Evolutionary conservation across 2,888 invertebrate genomes (phyloP), one percentile per base, ranked within the genome.

Genomic region (Craniophora ligustri): DNA sequence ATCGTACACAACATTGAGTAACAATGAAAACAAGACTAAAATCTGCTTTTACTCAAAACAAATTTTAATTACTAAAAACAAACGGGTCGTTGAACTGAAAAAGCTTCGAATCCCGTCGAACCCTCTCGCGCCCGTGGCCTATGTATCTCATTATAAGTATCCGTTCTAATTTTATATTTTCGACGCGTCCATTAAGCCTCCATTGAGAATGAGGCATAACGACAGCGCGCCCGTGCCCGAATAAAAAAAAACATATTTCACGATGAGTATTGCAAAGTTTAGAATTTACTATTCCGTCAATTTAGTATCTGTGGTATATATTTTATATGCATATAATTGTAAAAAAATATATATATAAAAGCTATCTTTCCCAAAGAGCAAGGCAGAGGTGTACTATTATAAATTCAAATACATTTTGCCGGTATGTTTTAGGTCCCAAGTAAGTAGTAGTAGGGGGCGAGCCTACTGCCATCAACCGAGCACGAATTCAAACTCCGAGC

Each of bases 131-230:
- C 48, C 66, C 81, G 79, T 79, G 79, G 81, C 77, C 86, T 87
- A 88, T 86, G 87, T 85, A 86, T 84, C 86, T 89, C 86, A 89
- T 91, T 89, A 89, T 81, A 80, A 8, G 21, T 34, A 21, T 81
- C 78, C 78, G 81, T 85, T 87, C 89, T 89, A 89, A 89, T 90
- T 88, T 89, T 87, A 87, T 89, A 88, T 86, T 90, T 73, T 84
- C 76, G 79, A 81, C 82, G 71, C 85, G 71, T 82, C 88, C 89
- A 89, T 90, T 88, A 89, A 76, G 76, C 81, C 81, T 83, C 84
- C 88, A 88, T 88, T 89, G 84, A 88, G 79, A 78, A 75, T 58
- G 77, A 62, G 67, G 82, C 79, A 78, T 81, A 76, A 78, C 80
- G 79, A 78, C 81, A 77, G 80, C 76, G 77, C 72, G 79, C 84